These are phyloP conservation scores for Urocolius indicus DNA, from an alignment of 2,113 vertebrate species.

Conservation along the genomic window DNA sequence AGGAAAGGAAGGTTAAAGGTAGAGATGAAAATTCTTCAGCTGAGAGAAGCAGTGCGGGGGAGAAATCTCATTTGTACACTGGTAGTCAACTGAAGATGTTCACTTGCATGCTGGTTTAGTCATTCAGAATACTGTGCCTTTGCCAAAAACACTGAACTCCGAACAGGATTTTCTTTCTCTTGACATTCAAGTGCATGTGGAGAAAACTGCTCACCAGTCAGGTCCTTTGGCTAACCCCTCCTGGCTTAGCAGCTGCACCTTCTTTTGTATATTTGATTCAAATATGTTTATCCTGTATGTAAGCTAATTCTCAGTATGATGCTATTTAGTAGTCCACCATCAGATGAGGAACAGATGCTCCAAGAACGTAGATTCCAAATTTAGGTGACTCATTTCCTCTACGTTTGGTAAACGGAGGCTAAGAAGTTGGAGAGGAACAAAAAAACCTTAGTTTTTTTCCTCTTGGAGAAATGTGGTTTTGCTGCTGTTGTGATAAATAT, in stretches of 20 bases:
- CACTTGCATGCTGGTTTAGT: not conserved
- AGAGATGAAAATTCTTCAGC: not conserved
- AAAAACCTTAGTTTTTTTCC: not conserved
- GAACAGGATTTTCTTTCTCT: not conserved
- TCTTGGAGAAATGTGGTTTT: not conserved
- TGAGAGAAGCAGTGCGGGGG: not conserved
- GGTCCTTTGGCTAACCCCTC: not conserved
- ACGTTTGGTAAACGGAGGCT: not conserved
- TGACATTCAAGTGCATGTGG: not conserved
- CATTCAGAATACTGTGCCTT: not conserved
- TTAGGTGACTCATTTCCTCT: not conserved
- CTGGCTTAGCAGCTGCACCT: not conserved
- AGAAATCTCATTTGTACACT: not conserved
- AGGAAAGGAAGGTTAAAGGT: not conserved
- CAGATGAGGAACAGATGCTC: not conserved
- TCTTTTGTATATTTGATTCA: not conserved
- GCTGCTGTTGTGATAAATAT: slow-evolving; percentile 8
- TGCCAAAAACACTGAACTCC: not conserved
- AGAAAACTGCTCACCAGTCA: not conserved
- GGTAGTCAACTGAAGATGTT: not conserved
- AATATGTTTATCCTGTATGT: fast-evolving
- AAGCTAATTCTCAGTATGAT: not conserved
- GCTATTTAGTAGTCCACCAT: not conserved
- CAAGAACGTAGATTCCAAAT: not conserved
- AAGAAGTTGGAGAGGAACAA: not conserved